These are phyloP conservation scores for Microcebus jonahi DNA, from an alignment of 2,113 vertebrate genomes.

Conservation along the genomic window DNA sequence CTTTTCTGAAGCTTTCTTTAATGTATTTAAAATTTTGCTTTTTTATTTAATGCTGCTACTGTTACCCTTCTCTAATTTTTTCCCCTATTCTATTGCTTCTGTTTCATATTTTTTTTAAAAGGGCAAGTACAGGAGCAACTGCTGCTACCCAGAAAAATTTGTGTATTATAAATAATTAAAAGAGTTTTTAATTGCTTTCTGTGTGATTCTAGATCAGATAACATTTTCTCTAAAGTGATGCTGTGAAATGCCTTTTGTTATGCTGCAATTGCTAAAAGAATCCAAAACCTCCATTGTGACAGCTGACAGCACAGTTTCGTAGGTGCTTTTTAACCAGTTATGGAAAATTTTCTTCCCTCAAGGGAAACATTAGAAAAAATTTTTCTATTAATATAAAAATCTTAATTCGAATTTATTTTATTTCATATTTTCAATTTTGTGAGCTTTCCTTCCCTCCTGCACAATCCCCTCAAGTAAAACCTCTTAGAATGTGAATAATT, in stretches of 20 bases:
- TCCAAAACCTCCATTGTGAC: constrained; percentile 48
- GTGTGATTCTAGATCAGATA: constrained; percentile 64
- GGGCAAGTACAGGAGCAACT: constrained; percentile 75
- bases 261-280: constrained; percentile 72
- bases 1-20: constrained; percentile 35
- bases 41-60: constrained; percentile 64
- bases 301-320: constrained; percentile 60
- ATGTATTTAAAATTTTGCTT: constrained; percentile 46
- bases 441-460: not conserved
- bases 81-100: constrained; percentile 74
- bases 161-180: constrained; percentile 50
- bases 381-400: constrained; percentile 64
- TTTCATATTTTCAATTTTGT: constrained; percentile 58
- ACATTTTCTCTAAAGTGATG: constrained; percentile 72
- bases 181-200: constrained; percentile 60
- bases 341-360: constrained; percentile 52
- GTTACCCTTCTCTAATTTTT: not conserved
- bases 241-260: constrained; percentile 80
- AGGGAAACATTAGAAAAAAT: not conserved
- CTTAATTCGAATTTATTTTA: constrained; percentile 69
- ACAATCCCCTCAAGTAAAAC: not conserved
- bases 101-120: constrained; percentile 64
- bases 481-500: constrained; percentile 59
- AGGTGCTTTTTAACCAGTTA: constrained; percentile 60
- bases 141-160: constrained; percentile 78